These are phyloP conservation scores for Steinernema hermaphroditum DNA, from an alignment of 2,888 invertebrate species.

Conservation along the genomic window DNA sequence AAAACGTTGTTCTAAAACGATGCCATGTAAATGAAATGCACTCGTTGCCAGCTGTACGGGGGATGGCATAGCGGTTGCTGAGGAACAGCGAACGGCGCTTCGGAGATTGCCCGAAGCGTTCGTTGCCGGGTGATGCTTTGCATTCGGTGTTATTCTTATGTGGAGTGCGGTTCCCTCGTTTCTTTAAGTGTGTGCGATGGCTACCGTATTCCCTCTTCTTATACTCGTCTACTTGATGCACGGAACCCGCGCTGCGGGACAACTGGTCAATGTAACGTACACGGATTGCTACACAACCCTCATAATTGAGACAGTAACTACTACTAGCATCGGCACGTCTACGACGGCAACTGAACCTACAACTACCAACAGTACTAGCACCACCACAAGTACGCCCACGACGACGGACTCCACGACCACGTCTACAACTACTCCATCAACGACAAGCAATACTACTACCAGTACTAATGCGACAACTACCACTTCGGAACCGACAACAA, in stretches of 20 bases:
- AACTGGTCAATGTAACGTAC: background rate
- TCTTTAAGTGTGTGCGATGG: background rate
- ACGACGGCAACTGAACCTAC: background rate
- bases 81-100: background rate
- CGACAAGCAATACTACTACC: background rate
- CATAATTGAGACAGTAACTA: background rate
- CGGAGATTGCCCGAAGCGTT: background rate
- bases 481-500: background rate
- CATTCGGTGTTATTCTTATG: constrained; percentile 8
- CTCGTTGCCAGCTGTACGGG: background rate
- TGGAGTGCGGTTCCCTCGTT: background rate
- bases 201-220: constrained; percentile 12
- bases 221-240: background rate
- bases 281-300: background rate
- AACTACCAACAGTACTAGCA: background rate
- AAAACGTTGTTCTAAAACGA: too few species aligned
- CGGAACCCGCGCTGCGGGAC: background rate
- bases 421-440: background rate
- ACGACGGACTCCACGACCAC: too few species aligned
- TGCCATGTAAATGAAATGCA: constrained; percentile 9
- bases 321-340: too few species aligned
- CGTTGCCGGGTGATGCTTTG: background rate
- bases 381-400: background rate
- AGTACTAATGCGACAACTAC: background rate
- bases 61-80: background rate